Percentiles rank a stretch among this genome's conserved stretches.
phyloP scores from a whole-genome alignment of 2,888 invertebrate species.

The Scrobipalpa atriplicella region DNA sequence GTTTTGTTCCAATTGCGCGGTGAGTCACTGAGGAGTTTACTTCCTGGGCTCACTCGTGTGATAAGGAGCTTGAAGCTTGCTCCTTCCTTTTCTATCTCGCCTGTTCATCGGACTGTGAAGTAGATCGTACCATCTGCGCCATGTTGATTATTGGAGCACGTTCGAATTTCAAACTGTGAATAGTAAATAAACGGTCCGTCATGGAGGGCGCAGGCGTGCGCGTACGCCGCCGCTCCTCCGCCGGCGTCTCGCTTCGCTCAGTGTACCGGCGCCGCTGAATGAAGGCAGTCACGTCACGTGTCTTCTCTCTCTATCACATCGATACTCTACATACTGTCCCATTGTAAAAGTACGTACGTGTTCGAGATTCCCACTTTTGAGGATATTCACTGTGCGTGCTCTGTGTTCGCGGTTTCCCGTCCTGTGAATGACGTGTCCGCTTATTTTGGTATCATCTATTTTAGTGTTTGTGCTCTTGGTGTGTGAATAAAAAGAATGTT shows the following conservation, averaged over 20 bases:
- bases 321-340: constrained; percentile 38
- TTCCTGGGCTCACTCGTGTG: constrained; percentile 11
- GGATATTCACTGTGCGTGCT: constrained; percentile 44
- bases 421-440: constrained; percentile 56
- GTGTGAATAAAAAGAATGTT: constrained; percentile 67
- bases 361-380: constrained; percentile 41
- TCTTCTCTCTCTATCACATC: constrained; percentile 47
- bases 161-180: constrained; percentile 75
- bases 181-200: constrained; percentile 76
- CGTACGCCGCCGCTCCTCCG: constrained; percentile 58
- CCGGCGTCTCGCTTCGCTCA: constrained; percentile 51
- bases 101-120: constrained; percentile 47
- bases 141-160: constrained; percentile 74
- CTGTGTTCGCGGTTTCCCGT: constrained; percentile 51
- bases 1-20: constrained; percentile 13
- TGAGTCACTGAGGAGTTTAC: constrained; percentile 20
- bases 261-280: constrained; percentile 72
- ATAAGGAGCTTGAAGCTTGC: constrained; percentile 21
- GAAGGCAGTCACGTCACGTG: constrained; percentile 74
- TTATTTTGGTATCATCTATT: constrained; percentile 74
- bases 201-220: constrained; percentile 66
- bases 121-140: constrained; percentile 54
- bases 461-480: constrained; percentile 60
- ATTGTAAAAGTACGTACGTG: constrained; percentile 51
- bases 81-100: constrained; percentile 40